Base-by-base conservation (phyloP, 2,888 invertebrate genomes). In the Andrena flavipes region DNA sequence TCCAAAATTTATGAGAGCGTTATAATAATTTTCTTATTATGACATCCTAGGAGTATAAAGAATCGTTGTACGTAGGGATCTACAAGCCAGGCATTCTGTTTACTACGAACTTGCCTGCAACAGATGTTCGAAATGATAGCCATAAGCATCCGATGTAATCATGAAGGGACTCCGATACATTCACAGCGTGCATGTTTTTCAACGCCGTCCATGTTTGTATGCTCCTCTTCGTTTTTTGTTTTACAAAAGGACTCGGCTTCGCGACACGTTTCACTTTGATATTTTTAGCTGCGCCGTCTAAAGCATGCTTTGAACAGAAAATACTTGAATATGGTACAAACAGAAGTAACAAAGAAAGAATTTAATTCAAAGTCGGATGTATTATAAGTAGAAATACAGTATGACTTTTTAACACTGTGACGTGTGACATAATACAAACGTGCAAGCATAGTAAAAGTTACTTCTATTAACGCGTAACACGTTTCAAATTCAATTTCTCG, bases 111-210 rank as follows among this genome's bases (percentile, higher is more conserved):
- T n/a, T 29, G 60, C n/a, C 20, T 23, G 62, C 54, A 68, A 63
- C 77, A 77, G 77, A 77, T 80, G 80, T 77, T 77, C 49, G 8
- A 30, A 77, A 72, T 77, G 80, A 77, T 72, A 68, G 49, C 30
- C 63, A 63, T 77, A 63, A 80, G 72, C 62, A 64, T 68, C 49
- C 49, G 63, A 72, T 30, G 56, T 72, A 63, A 70, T 77, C 77
- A 49, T 54, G 67, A 56, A 76, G 67, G 77, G 54, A 72, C 48
- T 33, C 67, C 29, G 67, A 80, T 68, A 33, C 67, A 10, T 42
- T 77, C 51, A 16, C 33, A 33, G 48, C 35, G 20, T 35, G 63
- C 35, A 68, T 68, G 68, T 77, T 68, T 77, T 68, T 68, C 16
- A n/a, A n/a, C 59, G 10, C 30, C 33, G 10, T 71, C 59, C 42